Base-by-base conservation (phyloP, 2,888 invertebrate species). In the Chloromyia formosa region DNA sequence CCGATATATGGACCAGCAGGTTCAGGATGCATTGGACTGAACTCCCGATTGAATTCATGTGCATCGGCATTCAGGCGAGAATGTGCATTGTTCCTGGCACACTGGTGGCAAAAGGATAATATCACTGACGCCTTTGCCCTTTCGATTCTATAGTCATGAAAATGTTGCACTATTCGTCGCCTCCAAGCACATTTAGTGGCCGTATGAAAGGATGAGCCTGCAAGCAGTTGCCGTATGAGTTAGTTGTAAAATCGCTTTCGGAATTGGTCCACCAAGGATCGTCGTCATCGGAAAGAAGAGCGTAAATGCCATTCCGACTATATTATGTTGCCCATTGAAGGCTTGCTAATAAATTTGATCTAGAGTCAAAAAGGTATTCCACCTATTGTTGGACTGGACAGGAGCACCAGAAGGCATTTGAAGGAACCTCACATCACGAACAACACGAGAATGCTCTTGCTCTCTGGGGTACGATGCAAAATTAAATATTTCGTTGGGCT, bases 291-390 rank as follows among this genome's bases (percentile, higher is more conserved):
- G n/a, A 35, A 10, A 60, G 27, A n/a, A 27, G 27, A 27, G 27
- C 22, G 60, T 23, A 10, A 10, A 20, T 20, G 27, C 60, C 23
- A 23, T 60, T 60, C 14, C 60, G 5, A 60, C 23, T 23, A 7
- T n/a, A 60, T 60, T 14, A 60, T 60, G 60, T 60, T 27, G 22
- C 27, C 60, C 60, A 60, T 23, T 60, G 23, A 60, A 23, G 27
- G 60, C 60, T 27, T 60, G 60, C 23, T 60, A 23, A 60, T 22
- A 60, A 60, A 27, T 60, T 60, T 27, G 60, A 60, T 14, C 22
- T 27, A 23, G 23, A 60, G 23, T 60, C 12, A 22, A 20, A 20
- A 60, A 60, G 60, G 60, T 60, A 23, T 60, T 20, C 23, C 60
- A 60, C 60, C 27, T 60, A 60, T 60, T 60, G 60, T n/a, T 10